Conservation (phyloP, 2,888 invertebrate species). For the Tillus elongatus region DNA sequence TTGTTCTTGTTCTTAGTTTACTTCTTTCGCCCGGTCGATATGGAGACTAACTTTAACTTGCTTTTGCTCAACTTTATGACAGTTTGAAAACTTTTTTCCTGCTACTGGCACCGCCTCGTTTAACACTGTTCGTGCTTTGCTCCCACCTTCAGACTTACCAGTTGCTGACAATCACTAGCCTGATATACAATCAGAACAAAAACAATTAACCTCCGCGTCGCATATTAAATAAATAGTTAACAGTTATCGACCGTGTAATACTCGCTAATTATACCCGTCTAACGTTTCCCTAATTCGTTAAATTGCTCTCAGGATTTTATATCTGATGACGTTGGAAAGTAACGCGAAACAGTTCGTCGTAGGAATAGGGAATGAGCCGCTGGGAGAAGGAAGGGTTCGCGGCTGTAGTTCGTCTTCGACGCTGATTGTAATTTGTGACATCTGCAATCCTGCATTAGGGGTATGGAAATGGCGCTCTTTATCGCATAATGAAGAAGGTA, state of each 20-base stretch:
- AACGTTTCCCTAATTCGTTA: too few relatives aligned
- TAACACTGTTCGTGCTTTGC: constrained; percentile 29
- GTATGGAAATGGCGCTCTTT: constrained; percentile 36
- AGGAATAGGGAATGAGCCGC: background rate
- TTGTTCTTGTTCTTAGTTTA: constrained; percentile 22
- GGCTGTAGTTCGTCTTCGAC: constrained; percentile 12
- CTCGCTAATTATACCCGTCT: too few relatives aligned
- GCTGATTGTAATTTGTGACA: constrained; percentile 34
- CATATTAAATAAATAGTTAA: too few relatives aligned
- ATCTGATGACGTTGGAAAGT: background rate
- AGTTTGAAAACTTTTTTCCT: constrained; percentile 39
- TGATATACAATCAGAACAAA: too few relatives aligned
- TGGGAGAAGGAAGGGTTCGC: constrained; percentile 13
- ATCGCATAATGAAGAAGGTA: constrained; percentile 37
- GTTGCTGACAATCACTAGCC: constrained; percentile 32
- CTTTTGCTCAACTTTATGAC: constrained; percentile 35
- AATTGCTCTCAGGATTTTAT: too few relatives aligned
- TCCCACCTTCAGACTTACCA: constrained; percentile 31
- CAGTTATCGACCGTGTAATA: too few relatives aligned
- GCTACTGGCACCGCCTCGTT: constrained; percentile 33
- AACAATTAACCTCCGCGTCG: too few relatives aligned
- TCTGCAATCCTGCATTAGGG: constrained; percentile 34
- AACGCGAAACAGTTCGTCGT: too few relatives aligned
- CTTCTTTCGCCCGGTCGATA: constrained; percentile 21
- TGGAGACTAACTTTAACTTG: constrained; percentile 23